Evolutionary conservation across 2,113 vertebrate species (phyloP).

Genomic region (Neogale vison): DNA sequence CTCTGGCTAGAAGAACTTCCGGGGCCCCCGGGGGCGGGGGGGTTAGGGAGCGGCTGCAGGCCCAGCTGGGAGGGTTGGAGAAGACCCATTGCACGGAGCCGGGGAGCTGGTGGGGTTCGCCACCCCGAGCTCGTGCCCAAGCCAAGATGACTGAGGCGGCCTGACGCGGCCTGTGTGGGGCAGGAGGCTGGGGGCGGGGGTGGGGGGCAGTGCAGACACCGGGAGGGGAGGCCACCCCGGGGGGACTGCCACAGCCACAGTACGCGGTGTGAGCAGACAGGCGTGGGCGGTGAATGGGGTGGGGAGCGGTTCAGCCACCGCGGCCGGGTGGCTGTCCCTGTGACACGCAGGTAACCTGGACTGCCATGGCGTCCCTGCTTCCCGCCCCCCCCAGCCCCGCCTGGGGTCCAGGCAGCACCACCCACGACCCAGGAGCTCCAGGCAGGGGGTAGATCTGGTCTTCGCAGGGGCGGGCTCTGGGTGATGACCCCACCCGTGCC

Average conservation of each 20-base stretch:
- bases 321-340: rapidly evolving
- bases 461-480: not conserved
- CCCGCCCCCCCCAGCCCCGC: not conserved
- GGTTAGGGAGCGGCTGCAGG: not conserved
- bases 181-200: not conserved
- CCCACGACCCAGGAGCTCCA: not conserved
- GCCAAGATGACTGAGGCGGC: rapidly evolving
- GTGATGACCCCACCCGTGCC: rapidly evolving
- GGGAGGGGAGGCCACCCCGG: not conserved
- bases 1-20: not conserved
- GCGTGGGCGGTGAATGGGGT: too few relatives aligned
- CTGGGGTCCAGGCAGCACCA: not conserved
- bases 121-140: rapidly evolving
- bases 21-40: not conserved
- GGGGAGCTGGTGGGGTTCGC: not conserved
- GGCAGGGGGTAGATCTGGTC: not conserved
- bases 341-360: too few relatives aligned
- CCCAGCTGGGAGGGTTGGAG: not conserved
- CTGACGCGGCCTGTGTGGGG: rapidly evolving
- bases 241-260: not conserved
- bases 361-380: rapidly evolving
- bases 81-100: not conserved
- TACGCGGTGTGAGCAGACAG: not conserved
- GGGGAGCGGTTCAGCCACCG: too few relatives aligned
- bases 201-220: too few relatives aligned